phyloP scores from a whole-genome alignment of 2,113 vertebrate genomes.

The Phalacrocorax aristotelis region DNA sequence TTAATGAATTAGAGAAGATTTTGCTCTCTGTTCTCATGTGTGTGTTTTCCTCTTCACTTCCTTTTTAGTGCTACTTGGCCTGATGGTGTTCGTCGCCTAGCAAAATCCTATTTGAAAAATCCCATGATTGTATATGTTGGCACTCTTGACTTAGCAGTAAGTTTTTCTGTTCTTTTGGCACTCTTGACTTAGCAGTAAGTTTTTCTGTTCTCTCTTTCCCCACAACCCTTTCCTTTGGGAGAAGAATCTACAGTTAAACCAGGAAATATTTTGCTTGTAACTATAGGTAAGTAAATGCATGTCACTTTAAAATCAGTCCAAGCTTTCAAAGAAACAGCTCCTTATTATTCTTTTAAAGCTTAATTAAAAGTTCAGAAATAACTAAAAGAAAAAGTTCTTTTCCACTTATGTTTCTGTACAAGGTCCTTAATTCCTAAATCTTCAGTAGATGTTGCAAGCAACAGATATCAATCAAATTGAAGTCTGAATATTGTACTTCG shows the following conservation, averaged over 20 bases:
- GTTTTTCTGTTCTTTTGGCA: slow-evolving; percentile 79
- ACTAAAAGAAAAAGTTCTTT: not conserved
- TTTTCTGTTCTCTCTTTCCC: not conserved
- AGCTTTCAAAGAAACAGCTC: not conserved
- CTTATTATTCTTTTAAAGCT: not conserved
- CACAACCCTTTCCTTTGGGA: not conserved
- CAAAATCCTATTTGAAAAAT: slow-evolving; percentile 90
- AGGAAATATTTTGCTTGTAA: not conserved
- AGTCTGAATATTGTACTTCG: not conserved
- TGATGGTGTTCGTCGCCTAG: slow-evolving; percentile 84
- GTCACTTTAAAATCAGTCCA: not conserved
- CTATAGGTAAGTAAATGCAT: not conserved
- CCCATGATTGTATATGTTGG: slow-evolving; percentile 97
- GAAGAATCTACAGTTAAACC: not conserved
- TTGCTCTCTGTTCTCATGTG: not conserved
- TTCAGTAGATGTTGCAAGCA: not conserved
- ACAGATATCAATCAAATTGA: not conserved
- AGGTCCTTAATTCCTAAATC: not conserved
- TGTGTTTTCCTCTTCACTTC: not conserved
- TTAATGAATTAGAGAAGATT: not conserved
- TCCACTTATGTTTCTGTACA: not conserved
- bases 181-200: slow-evolving; percentile 91
- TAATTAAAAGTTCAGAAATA: not conserved
- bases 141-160: slow-evolving; percentile 91
- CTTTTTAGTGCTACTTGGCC: slow-evolving; percentile 93